These are phyloP conservation scores for Crocuta crocuta DNA, from an alignment of 2,113 vertebrate genomes.

Conservation along the genomic window DNA sequence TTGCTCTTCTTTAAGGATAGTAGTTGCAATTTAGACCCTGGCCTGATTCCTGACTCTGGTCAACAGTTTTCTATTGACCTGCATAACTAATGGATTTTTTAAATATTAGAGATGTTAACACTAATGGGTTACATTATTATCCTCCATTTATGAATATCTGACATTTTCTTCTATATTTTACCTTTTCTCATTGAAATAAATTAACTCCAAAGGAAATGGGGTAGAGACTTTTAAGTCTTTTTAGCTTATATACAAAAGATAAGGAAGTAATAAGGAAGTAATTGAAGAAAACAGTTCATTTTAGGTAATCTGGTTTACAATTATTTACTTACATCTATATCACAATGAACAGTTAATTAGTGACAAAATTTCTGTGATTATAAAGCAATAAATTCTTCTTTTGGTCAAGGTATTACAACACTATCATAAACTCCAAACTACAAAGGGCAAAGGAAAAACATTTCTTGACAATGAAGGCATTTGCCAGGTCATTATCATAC, in stretches of 20 bases:
- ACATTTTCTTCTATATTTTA: constrained; percentile 9
- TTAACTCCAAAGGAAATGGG: constrained; percentile 34
- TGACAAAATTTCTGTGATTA: constrained; percentile 23
- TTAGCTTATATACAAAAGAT: constrained; percentile 38
- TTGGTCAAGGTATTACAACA: not conserved
- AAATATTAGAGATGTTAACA: constrained; percentile 37
- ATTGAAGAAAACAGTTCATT: constrained; percentile 51
- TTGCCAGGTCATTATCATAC: not conserved
- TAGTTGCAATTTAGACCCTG: constrained; percentile 12
- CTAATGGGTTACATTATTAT: constrained; percentile 12
- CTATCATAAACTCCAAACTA: not conserved
- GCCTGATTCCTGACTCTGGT: not conserved
- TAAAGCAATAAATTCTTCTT: constrained; percentile 30
- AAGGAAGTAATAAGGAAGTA: constrained; percentile 35
- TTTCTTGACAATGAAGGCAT: not conserved
- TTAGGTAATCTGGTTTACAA: not conserved
- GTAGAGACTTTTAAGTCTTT: not conserved
- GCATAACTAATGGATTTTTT: constrained; percentile 19
- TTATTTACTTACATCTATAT: not conserved
- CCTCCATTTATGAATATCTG: constrained; percentile 5
- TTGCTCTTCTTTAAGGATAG: not conserved
- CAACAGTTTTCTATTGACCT: not conserved
- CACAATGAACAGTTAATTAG: constrained; percentile 44
- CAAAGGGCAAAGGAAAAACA: not conserved
- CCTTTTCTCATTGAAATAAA: constrained; percentile 56